Conservation (phyloP, 2,888 invertebrate species). For the Drosophila sordidula region DNA sequence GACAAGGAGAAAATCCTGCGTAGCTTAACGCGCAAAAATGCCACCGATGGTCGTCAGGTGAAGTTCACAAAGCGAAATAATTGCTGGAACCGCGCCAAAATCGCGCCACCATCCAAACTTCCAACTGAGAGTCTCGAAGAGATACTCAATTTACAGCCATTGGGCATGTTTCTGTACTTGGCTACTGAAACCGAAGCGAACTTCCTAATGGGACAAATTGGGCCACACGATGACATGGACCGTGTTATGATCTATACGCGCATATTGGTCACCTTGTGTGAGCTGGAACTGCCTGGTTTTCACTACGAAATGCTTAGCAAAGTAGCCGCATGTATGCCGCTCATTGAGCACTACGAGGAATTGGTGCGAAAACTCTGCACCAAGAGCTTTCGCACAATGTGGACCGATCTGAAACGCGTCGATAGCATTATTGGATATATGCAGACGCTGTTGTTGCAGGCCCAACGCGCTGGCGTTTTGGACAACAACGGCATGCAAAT, state of each 20-base stretch:
- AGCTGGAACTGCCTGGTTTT: constrained; percentile 72
- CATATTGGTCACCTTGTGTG: constrained; percentile 62
- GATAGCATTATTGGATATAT: constrained; percentile 55
- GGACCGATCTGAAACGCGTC: constrained; percentile 49
- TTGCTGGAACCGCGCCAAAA: constrained; percentile 1
- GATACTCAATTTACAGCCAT: constrained; percentile 48
- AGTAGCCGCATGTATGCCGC: constrained; percentile 48
- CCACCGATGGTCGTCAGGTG: neutral
- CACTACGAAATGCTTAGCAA: constrained; percentile 53
- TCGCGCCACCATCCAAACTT: constrained; percentile 6
- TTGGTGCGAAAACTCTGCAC: constrained; percentile 79
- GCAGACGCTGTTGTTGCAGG: constrained; percentile 52
- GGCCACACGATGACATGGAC: constrained; percentile 61
- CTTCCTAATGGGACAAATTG: constrained; percentile 64
- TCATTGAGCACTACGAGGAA: constrained; percentile 60
- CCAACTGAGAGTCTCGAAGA: constrained; percentile 18
- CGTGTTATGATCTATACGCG: constrained; percentile 64
- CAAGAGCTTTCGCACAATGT: constrained; percentile 79
- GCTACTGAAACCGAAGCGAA: constrained; percentile 43
- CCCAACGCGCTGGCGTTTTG: constrained; percentile 34
- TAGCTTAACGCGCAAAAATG: constrained; percentile 23
- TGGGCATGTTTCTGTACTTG: constrained; percentile 69
- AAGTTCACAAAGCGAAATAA: neutral
- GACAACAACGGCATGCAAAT: constrained; percentile 31
- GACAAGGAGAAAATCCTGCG: constrained; percentile 23